Evolutionary conservation across 1,140 invertebrate genomes (phyloP).

Genomic region (Asbolus verrucosus): DNA sequence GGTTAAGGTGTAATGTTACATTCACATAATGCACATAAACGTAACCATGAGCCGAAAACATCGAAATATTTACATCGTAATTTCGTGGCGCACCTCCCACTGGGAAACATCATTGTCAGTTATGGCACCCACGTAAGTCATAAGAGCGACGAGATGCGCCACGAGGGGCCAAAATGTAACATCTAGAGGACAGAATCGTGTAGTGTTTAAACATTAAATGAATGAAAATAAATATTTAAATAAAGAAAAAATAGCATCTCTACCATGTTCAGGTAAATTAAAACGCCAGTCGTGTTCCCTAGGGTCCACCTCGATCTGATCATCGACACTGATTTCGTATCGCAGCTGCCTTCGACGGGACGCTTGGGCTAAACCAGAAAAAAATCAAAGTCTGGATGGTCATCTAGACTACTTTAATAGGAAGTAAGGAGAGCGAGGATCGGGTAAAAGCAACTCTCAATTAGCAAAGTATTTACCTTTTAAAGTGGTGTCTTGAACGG

Average conservation of each 20-base stretch:
- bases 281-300: slow-evolving; percentile 70
- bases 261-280: slow-evolving; percentile 66
- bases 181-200: slow-evolving; percentile 10
- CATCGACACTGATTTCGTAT: slow-evolving; percentile 70
- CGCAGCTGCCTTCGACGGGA: slow-evolving; percentile 64
- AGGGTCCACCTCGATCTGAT: slow-evolving; percentile 68
- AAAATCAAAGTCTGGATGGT: slow-evolving; percentile 22
- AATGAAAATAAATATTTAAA: slow-evolving; percentile 26
- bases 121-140: no score
- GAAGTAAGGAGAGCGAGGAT: background rate
- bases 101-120: no score
- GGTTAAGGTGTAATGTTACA: slow-evolving; percentile 19
- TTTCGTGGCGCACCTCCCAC: slow-evolving; percentile 14
- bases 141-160: slow-evolving; percentile 4
- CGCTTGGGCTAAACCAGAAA: slow-evolving; percentile 58
- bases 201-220: slow-evolving; percentile 2
- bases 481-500: slow-evolving; percentile 2
- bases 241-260: slow-evolving; percentile 51
- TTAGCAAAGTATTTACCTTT: slow-evolving; percentile 42
- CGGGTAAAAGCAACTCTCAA: background rate
- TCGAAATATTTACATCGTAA: slow-evolving; percentile 33
- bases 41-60: slow-evolving; percentile 32
- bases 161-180: slow-evolving; percentile 17
- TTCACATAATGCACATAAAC: slow-evolving; percentile 23
- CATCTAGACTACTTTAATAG: slow-evolving; percentile 20